These are phyloP conservation scores for Teleopsis dalmanni DNA, from an alignment of 1,140 invertebrate genomes.

Conservation along the genomic window DNA sequence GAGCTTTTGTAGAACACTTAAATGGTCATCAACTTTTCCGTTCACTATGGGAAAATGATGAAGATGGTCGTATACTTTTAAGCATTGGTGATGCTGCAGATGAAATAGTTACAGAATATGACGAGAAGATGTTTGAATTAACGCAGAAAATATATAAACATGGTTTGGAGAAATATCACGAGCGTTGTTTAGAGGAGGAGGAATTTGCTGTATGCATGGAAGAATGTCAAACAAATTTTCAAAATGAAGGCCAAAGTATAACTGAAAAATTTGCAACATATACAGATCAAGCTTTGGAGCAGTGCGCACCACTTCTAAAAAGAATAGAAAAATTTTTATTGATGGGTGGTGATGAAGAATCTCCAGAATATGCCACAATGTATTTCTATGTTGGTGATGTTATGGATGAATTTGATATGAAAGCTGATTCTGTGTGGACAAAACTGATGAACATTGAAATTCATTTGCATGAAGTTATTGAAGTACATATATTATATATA, in stretches of 20 bases:
- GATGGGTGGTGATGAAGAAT: constrained; percentile 18
- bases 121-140: constrained; percentile 56
- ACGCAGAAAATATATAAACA: constrained; percentile 62
- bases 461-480: constrained; percentile 70
- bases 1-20: constrained; percentile 63
- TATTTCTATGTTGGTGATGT: constrained; percentile 38
- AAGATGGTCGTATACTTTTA: constrained; percentile 60
- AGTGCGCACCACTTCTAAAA: constrained; percentile 26
- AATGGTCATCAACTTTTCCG: constrained; percentile 64
- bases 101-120: constrained; percentile 44
- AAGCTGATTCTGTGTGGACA: constrained; percentile 60
- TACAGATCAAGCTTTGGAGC: constrained; percentile 31
- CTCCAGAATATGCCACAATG: constrained; percentile 15
- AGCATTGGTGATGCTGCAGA: constrained; percentile 56
- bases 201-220: constrained; percentile 59
- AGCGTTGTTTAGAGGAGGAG: constrained; percentile 61
- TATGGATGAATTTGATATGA: constrained; percentile 44
- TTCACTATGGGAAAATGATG: constrained; percentile 65
- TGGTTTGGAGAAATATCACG: constrained; percentile 59
- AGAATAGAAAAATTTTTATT: constrained; percentile 16
- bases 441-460: constrained; percentile 72
- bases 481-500: constrained; percentile 46
- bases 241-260: constrained; percentile 25
- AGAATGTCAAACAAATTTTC: constrained; percentile 51
- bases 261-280: constrained; percentile 32